Evolutionary conservation across 2,113 vertebrate species (phyloP), one percentile per base, ranked within the genome.

Genomic region (Lasiurus cinereus): DNA sequence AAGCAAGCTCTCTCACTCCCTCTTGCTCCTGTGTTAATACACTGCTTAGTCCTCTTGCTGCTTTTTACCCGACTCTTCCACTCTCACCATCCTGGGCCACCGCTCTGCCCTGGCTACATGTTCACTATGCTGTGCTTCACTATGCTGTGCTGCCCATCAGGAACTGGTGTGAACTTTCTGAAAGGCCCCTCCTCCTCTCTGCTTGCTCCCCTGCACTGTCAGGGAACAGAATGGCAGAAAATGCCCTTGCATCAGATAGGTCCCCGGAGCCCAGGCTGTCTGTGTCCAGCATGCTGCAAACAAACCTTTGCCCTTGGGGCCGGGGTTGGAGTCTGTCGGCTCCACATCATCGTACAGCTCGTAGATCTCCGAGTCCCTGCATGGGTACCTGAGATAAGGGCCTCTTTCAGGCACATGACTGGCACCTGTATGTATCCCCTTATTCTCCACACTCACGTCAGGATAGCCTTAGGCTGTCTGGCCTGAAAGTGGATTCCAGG

Each of bases 341-440:
- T 92, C 97, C 88, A 96, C 88, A 0, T 94, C 80, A 0, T 97
- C 95, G 0, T 96, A 97, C 8, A 92, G 5, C 73, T 97, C 97
- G 1, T 97, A 97, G 78, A 85, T 70, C 48, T 96, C 88, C 0
- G 29, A 79, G 78, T 83, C 52, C 90, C 97, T 97, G 93, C 6
- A 22, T 31, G 43, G 82, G 79, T 13, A 89, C 8, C 31, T 11
- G 43, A n/a, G 24, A 1, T 97, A 48, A 96, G 76, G 74, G 24
- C 21, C 80, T 21, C 22, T 3, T 21, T 16, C 33, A n/a, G 76
- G 46, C 39, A 10, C 5, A 6, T 0, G 1, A n/a, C 31, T 52
- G 1, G 1, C 5, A 0, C 90, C 66, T 3, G 39, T 1, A 33
- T 70, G 39, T 1, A 33, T 70, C 48, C 22, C 2, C 1, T 36